These are phyloP conservation scores for Archocentrus centrarchus DNA, from an alignment of 2,113 vertebrate species.

Conservation along the genomic window DNA sequence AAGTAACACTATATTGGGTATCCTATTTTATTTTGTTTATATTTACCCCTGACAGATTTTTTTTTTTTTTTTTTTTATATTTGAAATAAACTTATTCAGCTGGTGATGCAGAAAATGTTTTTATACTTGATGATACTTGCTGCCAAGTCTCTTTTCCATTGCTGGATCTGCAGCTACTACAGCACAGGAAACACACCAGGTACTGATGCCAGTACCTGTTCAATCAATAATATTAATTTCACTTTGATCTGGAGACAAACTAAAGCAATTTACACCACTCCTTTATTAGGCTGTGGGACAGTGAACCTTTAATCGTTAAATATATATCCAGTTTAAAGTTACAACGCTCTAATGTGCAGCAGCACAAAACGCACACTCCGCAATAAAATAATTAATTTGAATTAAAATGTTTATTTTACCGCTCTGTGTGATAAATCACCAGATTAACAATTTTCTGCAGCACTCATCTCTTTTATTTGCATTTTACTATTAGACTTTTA, in stretches of 20 bases:
- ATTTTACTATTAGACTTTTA: not conserved
- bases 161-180: not conserved
- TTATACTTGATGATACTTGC: not conserved
- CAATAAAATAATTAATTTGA: not conserved
- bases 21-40: too few relatives aligned
- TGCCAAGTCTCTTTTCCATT: not conserved
- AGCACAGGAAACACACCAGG: not conserved
- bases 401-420: not conserved
- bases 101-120: not conserved
- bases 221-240: not conserved
- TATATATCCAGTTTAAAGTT: not conserved
- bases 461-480: not conserved
- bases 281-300: not conserved
- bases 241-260: not conserved
- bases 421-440: not conserved
- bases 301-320: not conserved
- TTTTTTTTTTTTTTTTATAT: too few relatives aligned
- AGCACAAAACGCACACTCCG: not conserved
- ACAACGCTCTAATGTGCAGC: not conserved
- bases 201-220: not conserved
- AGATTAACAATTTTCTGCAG: not conserved
- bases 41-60: too few relatives aligned
- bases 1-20: too few relatives aligned
- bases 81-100: not conserved
- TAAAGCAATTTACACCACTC: not conserved